Evolutionary conservation across 2,797 vertebrate genomes (phyloP).

Genomic region (Salmo trutta): DNA sequence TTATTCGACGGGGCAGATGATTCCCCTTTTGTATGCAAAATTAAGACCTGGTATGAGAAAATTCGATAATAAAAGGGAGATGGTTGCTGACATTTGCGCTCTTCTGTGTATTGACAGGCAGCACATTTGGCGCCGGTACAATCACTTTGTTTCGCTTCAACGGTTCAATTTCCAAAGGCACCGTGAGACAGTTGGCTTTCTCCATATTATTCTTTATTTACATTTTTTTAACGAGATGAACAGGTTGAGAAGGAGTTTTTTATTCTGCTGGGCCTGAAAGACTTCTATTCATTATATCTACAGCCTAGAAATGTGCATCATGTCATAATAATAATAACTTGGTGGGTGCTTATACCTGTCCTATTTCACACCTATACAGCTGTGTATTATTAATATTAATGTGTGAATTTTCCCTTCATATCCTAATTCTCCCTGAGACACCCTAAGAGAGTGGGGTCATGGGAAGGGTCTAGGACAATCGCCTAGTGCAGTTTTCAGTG

Average conservation of each 20-base stretch:
- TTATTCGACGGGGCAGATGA: slow-evolving; percentile 52
- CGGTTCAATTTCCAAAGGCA: slow-evolving; percentile 44
- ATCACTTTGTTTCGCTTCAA: slow-evolving; percentile 62
- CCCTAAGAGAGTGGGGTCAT: no score
- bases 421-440: no score
- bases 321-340: not conserved
- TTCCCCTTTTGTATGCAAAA: slow-evolving; percentile 71
- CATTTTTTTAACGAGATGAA: slow-evolving; percentile 25
- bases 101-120: slow-evolving; percentile 46
- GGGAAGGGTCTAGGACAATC: no score
- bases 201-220: slow-evolving; percentile 25
- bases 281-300: not conserved
- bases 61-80: slow-evolving; percentile 45
- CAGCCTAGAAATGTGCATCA: not conserved
- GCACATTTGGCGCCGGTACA: slow-evolving; percentile 58
- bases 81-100: slow-evolving; percentile 43
- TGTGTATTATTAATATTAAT: no score
- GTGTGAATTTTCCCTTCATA: no score
- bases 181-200: slow-evolving; percentile 50
- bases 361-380: not conserved
- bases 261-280: slow-evolving; percentile 20
- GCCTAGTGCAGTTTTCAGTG: no score
- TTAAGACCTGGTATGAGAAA: slow-evolving; percentile 40
- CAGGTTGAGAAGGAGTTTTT: not conserved
- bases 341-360: no score